phyloP scores from a whole-genome alignment of 2,113 vertebrate genomes.

The Xiphophorus hellerii region DNA sequence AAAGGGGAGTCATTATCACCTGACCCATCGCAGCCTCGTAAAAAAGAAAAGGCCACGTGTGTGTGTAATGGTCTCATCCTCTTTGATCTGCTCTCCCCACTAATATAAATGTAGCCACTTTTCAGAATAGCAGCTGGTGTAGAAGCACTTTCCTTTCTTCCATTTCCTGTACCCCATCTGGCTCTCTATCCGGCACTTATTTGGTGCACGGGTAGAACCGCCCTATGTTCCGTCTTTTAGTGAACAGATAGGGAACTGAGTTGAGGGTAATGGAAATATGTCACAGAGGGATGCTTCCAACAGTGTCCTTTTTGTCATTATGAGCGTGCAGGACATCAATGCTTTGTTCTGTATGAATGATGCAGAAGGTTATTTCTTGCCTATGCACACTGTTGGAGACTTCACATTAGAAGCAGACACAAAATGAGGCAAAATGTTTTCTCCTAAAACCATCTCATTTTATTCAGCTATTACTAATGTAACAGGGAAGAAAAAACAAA shows the following conservation, averaged over 20 bases:
- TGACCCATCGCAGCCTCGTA: constrained; percentile 58
- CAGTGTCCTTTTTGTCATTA: constrained; percentile 46
- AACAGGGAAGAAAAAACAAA: constrained; percentile 14
- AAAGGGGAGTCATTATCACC: constrained; percentile 62
- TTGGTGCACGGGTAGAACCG: constrained; percentile 49
- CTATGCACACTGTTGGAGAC: constrained; percentile 13
- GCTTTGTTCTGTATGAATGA: constrained; percentile 41
- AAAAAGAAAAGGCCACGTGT: constrained; percentile 61
- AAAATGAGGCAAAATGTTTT: constrained; percentile 21
- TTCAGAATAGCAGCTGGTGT: constrained; percentile 71
- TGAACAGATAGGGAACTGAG: constrained; percentile 42
- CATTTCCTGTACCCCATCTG: constrained; percentile 69
- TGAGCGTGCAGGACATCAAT: constrained; percentile 15
- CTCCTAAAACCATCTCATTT: constrained; percentile 45
- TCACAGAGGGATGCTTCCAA: constrained; percentile 51
- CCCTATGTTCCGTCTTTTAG: constrained; percentile 51
- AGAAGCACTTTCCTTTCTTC: constrained; percentile 65
- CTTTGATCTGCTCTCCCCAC: constrained; percentile 67
- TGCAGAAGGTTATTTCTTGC: neutral
- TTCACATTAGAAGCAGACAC: constrained; percentile 27
- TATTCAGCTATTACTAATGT: constrained; percentile 32
- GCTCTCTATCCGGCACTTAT: constrained; percentile 62
- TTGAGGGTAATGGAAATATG: constrained; percentile 62
- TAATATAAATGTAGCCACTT: constrained; percentile 71
- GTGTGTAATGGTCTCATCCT: constrained; percentile 56